Evolutionary conservation across 2,113 vertebrate genomes (phyloP).

Genomic region (Perccottus glenii): DNA sequence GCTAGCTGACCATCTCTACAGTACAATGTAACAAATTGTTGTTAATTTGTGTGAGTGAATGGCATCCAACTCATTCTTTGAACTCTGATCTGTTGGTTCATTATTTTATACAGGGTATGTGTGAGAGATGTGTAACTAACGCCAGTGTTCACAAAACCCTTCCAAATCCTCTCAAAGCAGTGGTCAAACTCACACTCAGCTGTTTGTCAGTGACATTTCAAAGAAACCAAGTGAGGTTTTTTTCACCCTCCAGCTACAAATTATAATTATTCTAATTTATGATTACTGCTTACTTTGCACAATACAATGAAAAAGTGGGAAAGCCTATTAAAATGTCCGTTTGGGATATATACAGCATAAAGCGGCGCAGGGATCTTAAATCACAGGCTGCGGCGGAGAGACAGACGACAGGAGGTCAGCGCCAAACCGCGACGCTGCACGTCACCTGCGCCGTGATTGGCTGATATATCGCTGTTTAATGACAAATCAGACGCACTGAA

Average conservation of each 20-base stretch:
- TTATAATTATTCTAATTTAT: conserved; percentile 69
- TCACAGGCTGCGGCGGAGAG: conserved; percentile 46
- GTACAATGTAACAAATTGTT: too few species aligned
- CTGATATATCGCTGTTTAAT: conserved; percentile 47
- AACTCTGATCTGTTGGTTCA: neutral
- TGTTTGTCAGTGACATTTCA: conserved; percentile 58
- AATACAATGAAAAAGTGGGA: conserved; percentile 55
- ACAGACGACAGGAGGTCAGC: conserved; percentile 50
- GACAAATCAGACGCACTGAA: conserved; percentile 34
- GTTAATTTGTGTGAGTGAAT: too few species aligned
- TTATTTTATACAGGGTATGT: neutral
- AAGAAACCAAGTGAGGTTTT: conserved; percentile 38
- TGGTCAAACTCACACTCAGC: conserved; percentile 20
- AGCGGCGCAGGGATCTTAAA: conserved; percentile 62
- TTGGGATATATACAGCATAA: conserved; percentile 64
- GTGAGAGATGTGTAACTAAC: neutral
- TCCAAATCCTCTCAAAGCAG: neutral
- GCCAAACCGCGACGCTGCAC: conserved; percentile 15
- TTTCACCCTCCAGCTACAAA: conserved; percentile 49
- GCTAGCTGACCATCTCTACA: too few species aligned
- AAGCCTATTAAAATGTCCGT: conserved; percentile 67
- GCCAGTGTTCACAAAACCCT: neutral
- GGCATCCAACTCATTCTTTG: neutral
- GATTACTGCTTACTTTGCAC: conserved; percentile 67
- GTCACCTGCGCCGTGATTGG: conserved; percentile 40